Evolutionary conservation across 2,888 invertebrate species (phyloP).

Genomic region (Hydropsyche betteni): DNA sequence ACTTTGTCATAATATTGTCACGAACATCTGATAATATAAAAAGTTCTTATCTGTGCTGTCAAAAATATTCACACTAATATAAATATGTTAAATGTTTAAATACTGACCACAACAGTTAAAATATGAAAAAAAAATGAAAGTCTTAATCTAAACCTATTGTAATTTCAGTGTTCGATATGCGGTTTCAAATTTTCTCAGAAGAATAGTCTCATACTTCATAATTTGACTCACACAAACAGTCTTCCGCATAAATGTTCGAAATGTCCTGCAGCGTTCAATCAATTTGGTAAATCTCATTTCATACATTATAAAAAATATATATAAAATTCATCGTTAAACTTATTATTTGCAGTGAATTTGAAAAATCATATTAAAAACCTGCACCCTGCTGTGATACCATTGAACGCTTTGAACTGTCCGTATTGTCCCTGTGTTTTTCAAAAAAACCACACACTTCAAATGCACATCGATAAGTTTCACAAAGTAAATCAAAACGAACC

Average conservation of each 20-base stretch:
- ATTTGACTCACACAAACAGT: neutral
- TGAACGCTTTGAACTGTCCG: neutral
- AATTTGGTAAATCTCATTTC: neutral
- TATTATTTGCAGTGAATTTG: neutral
- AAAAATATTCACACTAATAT: too few relatives aligned
- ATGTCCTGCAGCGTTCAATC: neutral
- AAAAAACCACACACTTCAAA: neutral
- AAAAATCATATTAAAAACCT: neutral
- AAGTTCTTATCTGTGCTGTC: too few relatives aligned
- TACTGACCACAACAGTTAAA: too few relatives aligned
- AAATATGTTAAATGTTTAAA: too few relatives aligned
- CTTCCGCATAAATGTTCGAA: neutral
- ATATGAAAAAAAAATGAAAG: too few relatives aligned
- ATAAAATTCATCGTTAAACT: neutral
- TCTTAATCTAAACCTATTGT: neutral
- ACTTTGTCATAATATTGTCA: too few relatives aligned
- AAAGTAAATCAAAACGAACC: neutral
- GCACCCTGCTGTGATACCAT: neutral
- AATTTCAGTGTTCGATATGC: neutral
- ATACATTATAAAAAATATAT: neutral
- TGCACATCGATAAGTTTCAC: constrained; percentile 4
- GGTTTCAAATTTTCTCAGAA: neutral
- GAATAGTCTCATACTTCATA: neutral
- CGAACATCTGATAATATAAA: too few relatives aligned
- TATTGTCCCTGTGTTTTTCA: neutral